A percentile compares a stretch with the other conserved stretches of the same genome.
Conservation (phyloP, 2,113 vertebrate species). For the Oncorhynchus nerka region DNA sequence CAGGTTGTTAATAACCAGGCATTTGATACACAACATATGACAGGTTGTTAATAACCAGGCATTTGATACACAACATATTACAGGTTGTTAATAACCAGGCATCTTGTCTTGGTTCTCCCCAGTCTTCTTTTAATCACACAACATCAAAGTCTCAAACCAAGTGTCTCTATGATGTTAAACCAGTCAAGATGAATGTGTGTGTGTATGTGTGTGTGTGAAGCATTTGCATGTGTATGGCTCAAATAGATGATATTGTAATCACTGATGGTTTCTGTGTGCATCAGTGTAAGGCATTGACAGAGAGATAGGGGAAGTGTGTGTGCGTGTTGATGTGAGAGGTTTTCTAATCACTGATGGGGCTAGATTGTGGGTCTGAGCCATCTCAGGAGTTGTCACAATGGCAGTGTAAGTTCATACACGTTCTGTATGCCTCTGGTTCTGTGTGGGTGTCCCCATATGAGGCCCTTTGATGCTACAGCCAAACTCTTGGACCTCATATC, state of each 20-base stretch:
- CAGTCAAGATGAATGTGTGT: slow-evolving; percentile 10
- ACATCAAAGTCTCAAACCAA: slow-evolving; percentile 53
- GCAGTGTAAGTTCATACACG: neutral
- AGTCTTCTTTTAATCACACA: slow-evolving; percentile 54
- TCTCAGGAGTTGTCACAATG: neutral
- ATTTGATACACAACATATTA: slow-evolving; percentile 52
- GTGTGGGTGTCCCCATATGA: too few relatives aligned
- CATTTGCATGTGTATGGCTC: slow-evolving; percentile 61
- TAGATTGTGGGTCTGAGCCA: slow-evolving; percentile 11
- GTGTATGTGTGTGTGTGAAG: slow-evolving; percentile 24
- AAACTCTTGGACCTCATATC: too few relatives aligned
- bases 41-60: slow-evolving; percentile 23
- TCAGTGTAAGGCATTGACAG: slow-evolving; percentile 1
- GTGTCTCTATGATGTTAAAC: slow-evolving; percentile 44
- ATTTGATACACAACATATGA: slow-evolving; percentile 51
- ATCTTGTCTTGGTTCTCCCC: slow-evolving; percentile 43
- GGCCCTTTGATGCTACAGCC: too few relatives aligned
- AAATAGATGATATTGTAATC: slow-evolving; percentile 46
- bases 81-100: slow-evolving; percentile 23
- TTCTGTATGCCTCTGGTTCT: too few relatives aligned
- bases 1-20: slow-evolving; percentile 23
- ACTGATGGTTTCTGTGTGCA: slow-evolving; percentile 1
- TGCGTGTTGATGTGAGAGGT: slow-evolving; percentile 18
- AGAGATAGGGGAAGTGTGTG: neutral
- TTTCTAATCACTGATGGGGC: neutral